Evolutionary conservation across 2,888 invertebrate genomes (phyloP), one percentile per base, ranked within the genome.

Genomic region (Ophonus ardosiacus): DNA sequence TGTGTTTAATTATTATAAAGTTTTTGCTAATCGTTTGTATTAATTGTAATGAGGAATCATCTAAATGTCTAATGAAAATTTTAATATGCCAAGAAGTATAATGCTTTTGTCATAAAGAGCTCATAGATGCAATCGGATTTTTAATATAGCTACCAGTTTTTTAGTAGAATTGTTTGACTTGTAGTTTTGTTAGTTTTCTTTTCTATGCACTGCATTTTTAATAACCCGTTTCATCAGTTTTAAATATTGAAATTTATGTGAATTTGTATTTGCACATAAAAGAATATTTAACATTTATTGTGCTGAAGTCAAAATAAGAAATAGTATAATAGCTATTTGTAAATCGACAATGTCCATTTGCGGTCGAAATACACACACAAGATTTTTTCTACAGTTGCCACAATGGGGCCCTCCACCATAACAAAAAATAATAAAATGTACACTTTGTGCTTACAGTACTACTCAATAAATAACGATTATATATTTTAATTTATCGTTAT

Each of bases 71-170:
- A 68, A 68, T 31, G 68, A 38, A 68, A 38, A 24, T 68, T 68
- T 68, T 38, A 68, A 68, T 68, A 68, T 68, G 38, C 68, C 68
- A 68, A 68, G 68, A 68, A 21, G 3, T 63, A 18, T 40, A 68
- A 68, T 68, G 24, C 68, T 10, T 68, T 68, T 68, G 68, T 68
- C 68, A 38, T 68, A 68, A 68, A 68, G 68, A 68, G 68, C 38
- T 24, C 68, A 68, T 68, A 63, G 68, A 68, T 68, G 68, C 24
- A 68, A 68, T 68, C 68, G 24, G 31, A 68, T 31, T 31, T 68
- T 68, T 68, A 68, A 68, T 68, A 68, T 68, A 24, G 24, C 68
- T 68, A n/a, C 24, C 68, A 68, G 68, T 63, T 68, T 68, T 68
- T 68, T 68, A 24, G 68, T 15, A 63, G 21, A 68, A 68, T 31